Conservation (phyloP, 92 coral and sea anemone species). For the Pocillopora grandis region DNA sequence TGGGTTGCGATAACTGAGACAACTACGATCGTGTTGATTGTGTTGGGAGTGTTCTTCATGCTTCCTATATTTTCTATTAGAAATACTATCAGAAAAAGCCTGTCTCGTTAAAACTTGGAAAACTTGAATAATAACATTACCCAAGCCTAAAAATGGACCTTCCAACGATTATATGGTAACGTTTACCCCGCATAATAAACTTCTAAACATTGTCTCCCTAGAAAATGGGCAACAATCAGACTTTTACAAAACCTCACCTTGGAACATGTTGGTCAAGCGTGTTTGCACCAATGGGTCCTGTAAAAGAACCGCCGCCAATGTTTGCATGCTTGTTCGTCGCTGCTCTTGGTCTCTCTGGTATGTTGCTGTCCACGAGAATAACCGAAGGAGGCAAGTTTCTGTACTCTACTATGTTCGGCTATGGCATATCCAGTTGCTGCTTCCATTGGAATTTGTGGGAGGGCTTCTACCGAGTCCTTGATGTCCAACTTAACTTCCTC, state of each 20-base stretch:
- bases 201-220: constrained; percentile 4
- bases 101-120: too few relatives aligned
- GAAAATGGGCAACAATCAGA: constrained; percentile 31
- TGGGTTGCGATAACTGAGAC: too few relatives aligned
- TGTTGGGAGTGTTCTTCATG: too few relatives aligned
- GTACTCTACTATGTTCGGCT: constrained; percentile 32
- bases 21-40: too few relatives aligned
- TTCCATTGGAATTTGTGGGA: constrained; percentile 44
- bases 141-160: too few relatives aligned
- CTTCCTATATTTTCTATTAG: too few relatives aligned
- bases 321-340: constrained; percentile 32
- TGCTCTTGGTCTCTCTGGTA: constrained; percentile 27
- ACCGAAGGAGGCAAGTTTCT: constrained; percentile 46
- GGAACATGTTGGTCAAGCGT: constrained; percentile 50
- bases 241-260: constrained; percentile 29
- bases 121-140: too few relatives aligned
- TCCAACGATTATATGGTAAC: too few relatives aligned
- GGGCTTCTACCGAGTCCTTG: constrained; percentile 42
- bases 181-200: too few relatives aligned
- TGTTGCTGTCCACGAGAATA: constrained; percentile 26
- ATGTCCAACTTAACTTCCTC: constrained; percentile 37
- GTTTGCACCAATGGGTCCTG: constrained; percentile 27
- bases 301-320: constrained; percentile 46
- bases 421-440: constrained; percentile 32
- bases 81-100: too few relatives aligned